Conservation (phyloP, 2,797 vertebrate species). For the Gymnoscopelus microlampas region DNA sequence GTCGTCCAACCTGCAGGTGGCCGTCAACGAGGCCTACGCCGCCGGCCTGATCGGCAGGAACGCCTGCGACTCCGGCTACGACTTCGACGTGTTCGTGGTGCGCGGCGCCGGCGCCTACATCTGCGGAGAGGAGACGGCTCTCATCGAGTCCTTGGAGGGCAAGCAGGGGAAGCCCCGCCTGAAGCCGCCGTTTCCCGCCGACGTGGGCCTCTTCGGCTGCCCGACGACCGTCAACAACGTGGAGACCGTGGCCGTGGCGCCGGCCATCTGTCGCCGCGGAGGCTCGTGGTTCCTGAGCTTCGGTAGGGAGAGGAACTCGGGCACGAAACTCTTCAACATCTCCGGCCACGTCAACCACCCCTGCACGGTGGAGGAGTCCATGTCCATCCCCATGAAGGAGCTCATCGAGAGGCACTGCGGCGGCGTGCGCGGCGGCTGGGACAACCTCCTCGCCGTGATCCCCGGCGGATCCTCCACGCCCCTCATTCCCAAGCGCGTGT, state of each 20-base stretch:
- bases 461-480: slow-evolving; percentile 91
- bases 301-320: slow-evolving; percentile 92
- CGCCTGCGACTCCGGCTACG: slow-evolving; percentile 86
- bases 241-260: slow-evolving; percentile 91
- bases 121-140: slow-evolving; percentile 92
- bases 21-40: slow-evolving; percentile 87
- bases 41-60: slow-evolving; percentile 89
- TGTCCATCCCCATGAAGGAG: slow-evolving; percentile 89
- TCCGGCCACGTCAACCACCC: slow-evolving; percentile 91
- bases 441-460: slow-evolving; percentile 91
- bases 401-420: slow-evolving; percentile 89
- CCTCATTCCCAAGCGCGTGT: slow-evolving; percentile 88
- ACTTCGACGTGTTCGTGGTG: slow-evolving; percentile 91
- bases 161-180: slow-evolving; percentile 94
- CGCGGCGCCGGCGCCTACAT: slow-evolving; percentile 91
- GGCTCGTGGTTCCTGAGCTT: slow-evolving; percentile 90
- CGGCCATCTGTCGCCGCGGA: slow-evolving; percentile 90
- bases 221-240: slow-evolving; percentile 93
- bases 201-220: slow-evolving; percentile 93
- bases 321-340: slow-evolving; percentile 95
- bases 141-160: slow-evolving; percentile 93
- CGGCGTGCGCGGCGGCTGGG: slow-evolving; percentile 89
- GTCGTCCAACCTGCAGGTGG: slow-evolving; percentile 92
- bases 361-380: slow-evolving; percentile 93
- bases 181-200: slow-evolving; percentile 91